Conservation (phyloP, 2,888 invertebrate genomes). For the Morpho deidamia region DNA sequence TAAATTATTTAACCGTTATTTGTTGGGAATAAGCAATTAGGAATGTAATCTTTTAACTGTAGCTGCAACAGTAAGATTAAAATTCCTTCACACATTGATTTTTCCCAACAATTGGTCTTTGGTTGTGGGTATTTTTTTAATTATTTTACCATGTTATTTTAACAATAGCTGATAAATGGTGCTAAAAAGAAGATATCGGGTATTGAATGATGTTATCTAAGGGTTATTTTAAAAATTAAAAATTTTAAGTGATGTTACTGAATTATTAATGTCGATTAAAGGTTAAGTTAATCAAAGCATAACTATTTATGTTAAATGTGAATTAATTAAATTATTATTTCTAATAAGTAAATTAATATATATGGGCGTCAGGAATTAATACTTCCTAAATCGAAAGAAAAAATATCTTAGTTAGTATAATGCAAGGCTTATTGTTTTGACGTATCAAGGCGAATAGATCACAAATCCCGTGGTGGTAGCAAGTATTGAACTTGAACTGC, state of each 20-base stretch:
- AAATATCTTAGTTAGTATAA: no score
- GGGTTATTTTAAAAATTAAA: constrained; percentile 2
- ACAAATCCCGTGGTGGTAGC: no score
- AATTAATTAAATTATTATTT: not conserved
- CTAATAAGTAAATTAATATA: no score
- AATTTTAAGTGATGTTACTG: not conserved
- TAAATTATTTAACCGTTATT: constrained; percentile 34
- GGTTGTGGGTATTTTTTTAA: constrained; percentile 46
- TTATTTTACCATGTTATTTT: constrained; percentile 13
- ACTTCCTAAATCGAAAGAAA: no score
- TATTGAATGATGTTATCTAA: constrained; percentile 30
- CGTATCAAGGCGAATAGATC: no score
- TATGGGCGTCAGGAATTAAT: no score
- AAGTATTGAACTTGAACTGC: no score
- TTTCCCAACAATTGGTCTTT: constrained; percentile 51
- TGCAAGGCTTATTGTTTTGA: no score
- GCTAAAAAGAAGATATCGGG: constrained; percentile 47
- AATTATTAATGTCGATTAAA: not conserved
- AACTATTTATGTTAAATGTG: not conserved
- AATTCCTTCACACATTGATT: constrained; percentile 34
- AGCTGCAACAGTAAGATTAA: not conserved
- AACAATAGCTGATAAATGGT: constrained; percentile 57
- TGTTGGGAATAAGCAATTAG: constrained; percentile 61
- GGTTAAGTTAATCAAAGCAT: not conserved
- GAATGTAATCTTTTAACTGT: not conserved